Conservation (phyloP, 2,797 vertebrate genomes). For the Gallinago solitaria region DNA sequence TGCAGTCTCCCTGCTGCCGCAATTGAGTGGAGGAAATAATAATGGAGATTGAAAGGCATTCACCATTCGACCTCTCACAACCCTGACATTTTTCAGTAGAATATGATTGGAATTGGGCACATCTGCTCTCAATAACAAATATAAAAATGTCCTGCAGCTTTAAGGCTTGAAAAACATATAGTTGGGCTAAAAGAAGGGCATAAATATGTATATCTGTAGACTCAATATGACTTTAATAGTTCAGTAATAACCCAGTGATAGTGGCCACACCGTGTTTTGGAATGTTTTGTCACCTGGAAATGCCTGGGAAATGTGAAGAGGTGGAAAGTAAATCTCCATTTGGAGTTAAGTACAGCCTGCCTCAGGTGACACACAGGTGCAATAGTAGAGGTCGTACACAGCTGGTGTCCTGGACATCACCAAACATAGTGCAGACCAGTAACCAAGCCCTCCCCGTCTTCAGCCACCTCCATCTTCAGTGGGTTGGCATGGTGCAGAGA, state of each 20-base stretch:
- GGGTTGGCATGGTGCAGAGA: neutral
- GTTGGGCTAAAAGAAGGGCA: slow-evolving; percentile 60
- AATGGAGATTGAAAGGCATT: slow-evolving; percentile 79
- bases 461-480: rapidly evolving
- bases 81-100: slow-evolving; percentile 75
- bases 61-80: slow-evolving; percentile 70
- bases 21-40: slow-evolving; percentile 81
- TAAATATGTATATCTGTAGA: slow-evolving; percentile 38
- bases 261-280: neutral
- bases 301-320: neutral
- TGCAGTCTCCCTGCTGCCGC: slow-evolving; percentile 67
- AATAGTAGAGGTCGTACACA: neutral
- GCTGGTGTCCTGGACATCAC: neutral
- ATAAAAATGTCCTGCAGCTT: slow-evolving; percentile 74
- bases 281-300: slow-evolving; percentile 5
- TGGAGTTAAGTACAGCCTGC: neutral
- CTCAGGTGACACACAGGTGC: neutral
- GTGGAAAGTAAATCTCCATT: neutral
- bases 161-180: slow-evolving; percentile 71
- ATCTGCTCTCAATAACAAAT: slow-evolving; percentile 84
- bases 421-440: neutral
- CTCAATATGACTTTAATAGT: slow-evolving; percentile 50
- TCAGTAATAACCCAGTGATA: slow-evolving; percentile 45
- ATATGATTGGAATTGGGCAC: slow-evolving; percentile 75
- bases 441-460: neutral